Conservation (phyloP, 2,888 invertebrate species). For the Agonopterix alstromeriana region DNA sequence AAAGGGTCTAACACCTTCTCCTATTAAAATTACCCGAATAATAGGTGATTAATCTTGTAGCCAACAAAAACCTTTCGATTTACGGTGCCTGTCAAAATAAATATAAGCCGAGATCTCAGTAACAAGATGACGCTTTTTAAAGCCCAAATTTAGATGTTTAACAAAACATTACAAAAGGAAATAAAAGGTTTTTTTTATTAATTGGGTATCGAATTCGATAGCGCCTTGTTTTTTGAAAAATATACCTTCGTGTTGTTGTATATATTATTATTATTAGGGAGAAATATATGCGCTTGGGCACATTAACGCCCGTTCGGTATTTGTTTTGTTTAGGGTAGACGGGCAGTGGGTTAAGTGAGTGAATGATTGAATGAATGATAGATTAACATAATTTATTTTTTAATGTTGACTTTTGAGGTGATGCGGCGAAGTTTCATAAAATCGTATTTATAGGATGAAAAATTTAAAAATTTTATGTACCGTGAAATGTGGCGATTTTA, state of each 20-base stretch:
- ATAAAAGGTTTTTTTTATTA: slow-evolving; percentile 46
- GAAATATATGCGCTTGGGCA: slow-evolving; percentile 40
- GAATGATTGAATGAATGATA: slow-evolving; percentile 8
- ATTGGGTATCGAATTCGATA: slow-evolving; percentile 52
- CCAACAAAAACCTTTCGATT: slow-evolving; percentile 53
- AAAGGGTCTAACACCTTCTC: slow-evolving; percentile 47
- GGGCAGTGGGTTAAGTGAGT: slow-evolving; percentile 21
- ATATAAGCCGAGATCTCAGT: slow-evolving; percentile 42
- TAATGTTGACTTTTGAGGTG: too few species aligned
- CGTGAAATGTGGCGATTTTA: too few species aligned
- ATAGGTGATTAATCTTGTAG: slow-evolving; percentile 65
- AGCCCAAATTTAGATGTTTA: slow-evolving; percentile 71
- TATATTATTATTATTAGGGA: slow-evolving; percentile 31
- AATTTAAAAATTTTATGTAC: too few species aligned
- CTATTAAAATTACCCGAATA: slow-evolving; percentile 69
- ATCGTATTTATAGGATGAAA: too few species aligned
- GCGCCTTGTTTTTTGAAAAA: slow-evolving; percentile 27
- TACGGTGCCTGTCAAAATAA: slow-evolving; percentile 64
- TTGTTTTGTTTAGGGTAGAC: slow-evolving; percentile 30
- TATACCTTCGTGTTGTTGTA: not conserved
- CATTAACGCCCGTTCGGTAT: slow-evolving; percentile 44
- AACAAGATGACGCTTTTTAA: slow-evolving; percentile 35
- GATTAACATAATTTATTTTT: too few species aligned
- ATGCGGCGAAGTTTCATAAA: too few species aligned
- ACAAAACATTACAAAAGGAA: slow-evolving; percentile 63